Evolutionary conservation across 1,140 invertebrate genomes (phyloP).

Genomic region (Tetramorium parvispinum): DNA sequence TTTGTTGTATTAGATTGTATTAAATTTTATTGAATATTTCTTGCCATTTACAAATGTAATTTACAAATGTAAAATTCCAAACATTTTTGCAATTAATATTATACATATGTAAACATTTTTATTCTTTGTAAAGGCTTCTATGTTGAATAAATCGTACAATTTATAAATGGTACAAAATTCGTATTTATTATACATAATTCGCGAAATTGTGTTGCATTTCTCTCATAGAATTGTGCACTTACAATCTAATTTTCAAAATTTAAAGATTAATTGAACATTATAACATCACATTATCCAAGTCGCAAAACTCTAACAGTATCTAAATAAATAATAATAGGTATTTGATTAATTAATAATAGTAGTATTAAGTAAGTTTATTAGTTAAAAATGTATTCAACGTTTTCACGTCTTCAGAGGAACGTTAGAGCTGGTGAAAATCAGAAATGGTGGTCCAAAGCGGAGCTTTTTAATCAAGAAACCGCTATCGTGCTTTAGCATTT

Average conservation of each 20-base stretch:
- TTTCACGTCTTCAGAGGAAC: background rate
- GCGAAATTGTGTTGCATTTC: background rate
- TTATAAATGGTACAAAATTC: background rate
- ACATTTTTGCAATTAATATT: background rate
- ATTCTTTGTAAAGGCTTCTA: background rate
- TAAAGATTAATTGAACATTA: background rate
- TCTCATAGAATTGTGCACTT: background rate
- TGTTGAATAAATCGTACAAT: background rate
- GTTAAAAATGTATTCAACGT: background rate
- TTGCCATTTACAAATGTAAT: background rate
- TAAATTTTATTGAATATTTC: background rate
- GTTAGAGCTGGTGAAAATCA: background rate
- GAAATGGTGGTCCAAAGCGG: background rate
- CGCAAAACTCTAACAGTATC: background rate
- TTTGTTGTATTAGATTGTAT: background rate
- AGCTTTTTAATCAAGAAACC: conserved; percentile 8
- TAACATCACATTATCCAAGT: background rate
- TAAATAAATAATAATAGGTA: too few relatives aligned
- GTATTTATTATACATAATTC: background rate
- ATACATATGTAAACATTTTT: background rate
- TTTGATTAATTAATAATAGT: too few relatives aligned
- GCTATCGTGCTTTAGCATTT: background rate
- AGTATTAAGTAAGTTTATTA: background rate
- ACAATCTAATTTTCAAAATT: background rate
- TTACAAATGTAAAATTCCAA: too few relatives aligned